Base-by-base conservation (phyloP, 2,113 vertebrate genomes). In the Cebidichthys violaceus region DNA sequence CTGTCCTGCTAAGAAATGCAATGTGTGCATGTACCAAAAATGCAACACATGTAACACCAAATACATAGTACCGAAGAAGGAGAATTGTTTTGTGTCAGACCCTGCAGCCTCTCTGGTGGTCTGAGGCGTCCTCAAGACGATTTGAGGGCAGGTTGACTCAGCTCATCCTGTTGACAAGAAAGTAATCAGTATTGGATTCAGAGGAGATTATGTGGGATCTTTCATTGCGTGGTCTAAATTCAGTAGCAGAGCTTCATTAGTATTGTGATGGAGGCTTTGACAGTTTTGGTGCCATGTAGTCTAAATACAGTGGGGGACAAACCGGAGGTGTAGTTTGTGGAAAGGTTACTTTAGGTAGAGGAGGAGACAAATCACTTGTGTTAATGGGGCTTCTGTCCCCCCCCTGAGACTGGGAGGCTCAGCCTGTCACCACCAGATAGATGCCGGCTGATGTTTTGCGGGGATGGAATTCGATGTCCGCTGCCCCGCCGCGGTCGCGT, bases 381-480 rank as follows among this genome's bases (percentile, higher is more conserved):
- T 82, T 70, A 86, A 86, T 80, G 35, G 15, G 22, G 57, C 29
- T 31, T 39, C 65, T 79, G 71, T 84, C 74, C 29, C 64, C 75
- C 75, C 37, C 67, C 6, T 9, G 75, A 65, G 78, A 76, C 70
- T 2, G 20, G 35, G 61, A 74, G 73, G 55, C 61, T 81, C 68
- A 47, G 71, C 15, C 68, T 77, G 81, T 82, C 71, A 57, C 64
- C 2, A 11, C 47, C 2, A 55, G 75, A 75, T 6, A 84, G 84
- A 82, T 67, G 72, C 65, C 45, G 81, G 84, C 29, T 39, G 72
- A 84, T 90, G 75, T 43, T 88, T 57, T 29, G 3, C 9, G 66
- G 59, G 59, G 52, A 69, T 69, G 43, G 73, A 82, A 74, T 86
- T 73, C 41, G 65, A 77, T 60, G 70, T 79, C 71, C 57, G 68